Conservation (phyloP, 2,113 vertebrate species). For the Ammospiza nelsoni region DNA sequence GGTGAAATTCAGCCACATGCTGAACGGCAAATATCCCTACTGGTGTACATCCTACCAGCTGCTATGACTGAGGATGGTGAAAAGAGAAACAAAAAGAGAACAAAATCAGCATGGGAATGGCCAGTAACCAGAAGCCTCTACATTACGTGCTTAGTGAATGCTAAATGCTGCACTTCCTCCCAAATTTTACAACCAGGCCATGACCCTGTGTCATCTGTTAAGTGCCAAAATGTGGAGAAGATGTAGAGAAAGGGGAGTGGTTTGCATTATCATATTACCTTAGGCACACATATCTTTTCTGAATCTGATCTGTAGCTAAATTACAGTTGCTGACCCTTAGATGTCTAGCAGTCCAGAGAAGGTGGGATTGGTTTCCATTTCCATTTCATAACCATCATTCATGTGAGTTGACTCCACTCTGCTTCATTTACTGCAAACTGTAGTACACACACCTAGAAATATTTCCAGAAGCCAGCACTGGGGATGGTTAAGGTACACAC, state of each 20-base stretch:
- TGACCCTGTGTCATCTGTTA: not conserved
- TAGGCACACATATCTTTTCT: not conserved
- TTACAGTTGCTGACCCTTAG: not conserved
- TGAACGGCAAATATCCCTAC: not conserved
- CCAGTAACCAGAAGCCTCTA: not conserved
- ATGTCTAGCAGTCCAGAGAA: not conserved
- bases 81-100: not conserved
- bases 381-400: not conserved
- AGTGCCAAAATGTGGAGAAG: not conserved
- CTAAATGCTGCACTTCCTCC: not conserved
- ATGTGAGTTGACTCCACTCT: not conserved
- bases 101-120: not conserved
- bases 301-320: not conserved
- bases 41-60: not conserved
- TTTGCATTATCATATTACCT: not conserved
- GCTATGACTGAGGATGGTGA: not conserved
- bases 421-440: not conserved
- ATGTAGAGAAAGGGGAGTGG: not conserved
- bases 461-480: not conserved
- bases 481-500: not conserved
- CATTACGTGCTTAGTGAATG: not conserved
- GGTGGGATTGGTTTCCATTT: not conserved
- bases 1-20: constrained; percentile 10
- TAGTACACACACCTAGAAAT: not conserved
- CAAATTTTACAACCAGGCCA: not conserved